phyloP scores from a whole-genome alignment of 2,888 invertebrate genomes.

The Chaetogeoica ovagalla region DNA sequence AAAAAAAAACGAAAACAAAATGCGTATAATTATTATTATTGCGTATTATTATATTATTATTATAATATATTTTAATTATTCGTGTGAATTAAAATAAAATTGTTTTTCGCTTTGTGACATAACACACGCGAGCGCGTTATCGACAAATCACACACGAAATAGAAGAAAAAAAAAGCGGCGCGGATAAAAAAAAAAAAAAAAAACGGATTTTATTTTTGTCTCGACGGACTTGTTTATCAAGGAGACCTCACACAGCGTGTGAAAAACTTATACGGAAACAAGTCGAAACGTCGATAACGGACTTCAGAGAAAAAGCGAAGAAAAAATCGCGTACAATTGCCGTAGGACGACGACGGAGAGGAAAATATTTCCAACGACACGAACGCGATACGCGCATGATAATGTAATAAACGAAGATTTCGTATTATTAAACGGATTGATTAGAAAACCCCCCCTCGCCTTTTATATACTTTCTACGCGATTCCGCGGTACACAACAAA shows the following conservation, averaged over 20 bases:
- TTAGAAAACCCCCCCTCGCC: not conserved
- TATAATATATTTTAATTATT: not conserved
- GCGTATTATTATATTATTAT: not conserved
- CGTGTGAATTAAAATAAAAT: not conserved
- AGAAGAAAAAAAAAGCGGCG: not conserved
- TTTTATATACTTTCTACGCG: constrained; percentile 20
- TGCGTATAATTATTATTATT: not conserved
- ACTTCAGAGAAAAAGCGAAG: not conserved
- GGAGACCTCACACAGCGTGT: not conserved
- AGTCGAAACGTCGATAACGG: not conserved
- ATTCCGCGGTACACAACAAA: not conserved
- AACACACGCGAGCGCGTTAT: not conserved
- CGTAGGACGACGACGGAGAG: too few species aligned
- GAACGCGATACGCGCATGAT: too few species aligned
- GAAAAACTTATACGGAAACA: not conserved
- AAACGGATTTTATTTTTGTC: not conserved
- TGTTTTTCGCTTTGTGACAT: not conserved
- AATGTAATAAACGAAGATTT: constrained; percentile 1
- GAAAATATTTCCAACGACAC: constrained; percentile 3
- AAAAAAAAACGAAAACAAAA: constrained; percentile 21
- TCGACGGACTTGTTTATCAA: constrained; percentile 5
- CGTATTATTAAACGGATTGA: not conserved
- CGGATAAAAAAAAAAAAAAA: not conserved
- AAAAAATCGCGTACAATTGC: too few species aligned
- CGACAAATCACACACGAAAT: not conserved